Base-by-base conservation (phyloP, 1,140 invertebrate genomes). In the Drosophila bocqueti region DNA sequence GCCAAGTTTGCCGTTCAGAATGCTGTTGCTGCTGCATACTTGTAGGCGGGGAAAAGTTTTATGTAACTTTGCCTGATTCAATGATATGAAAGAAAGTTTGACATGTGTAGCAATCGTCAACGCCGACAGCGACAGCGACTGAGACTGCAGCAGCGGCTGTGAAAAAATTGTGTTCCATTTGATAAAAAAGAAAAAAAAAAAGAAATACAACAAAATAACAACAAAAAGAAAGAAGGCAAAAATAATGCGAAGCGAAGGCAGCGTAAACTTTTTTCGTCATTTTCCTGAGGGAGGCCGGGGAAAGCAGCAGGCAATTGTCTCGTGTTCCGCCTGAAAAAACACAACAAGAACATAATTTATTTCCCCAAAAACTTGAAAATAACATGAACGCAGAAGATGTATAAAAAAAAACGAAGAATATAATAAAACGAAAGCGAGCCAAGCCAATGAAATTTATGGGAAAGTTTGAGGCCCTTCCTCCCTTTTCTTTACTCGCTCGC, bases 301-400 rank as follows among this genome's bases (percentile, higher is more conserved):
- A 38, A 62, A 76, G 72, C 63, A 76, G 75, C 76, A 79, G 76
- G 76, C 76, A 79, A 79, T 79, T 79, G 76, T 79, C 76, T 79
- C 75, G 76, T 79, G 76, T 79, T 79, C 76, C 76, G 76, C 76
- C 76, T 79, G 76, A 79, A 79, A 79, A 79, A 79, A 79, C 76
- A 79, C 76, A 79, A 79, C 76, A 79, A 78, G 74, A 78, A 78
- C 75, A 78, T 79, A 79, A 79, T 79, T 79, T 79, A 79, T 79
- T 79, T 79, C 46, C 75, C 54, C 59, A 40, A 79, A 74, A 79
- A 72, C 76, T 78, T 79, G 75, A 78, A 79, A 79, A 79, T 72
- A 69, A 71, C 59, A 63, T 64, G 66, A 69, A 59, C 69, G 67
- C 46, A 57, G 11, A 63, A 63, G 73, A 75, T 63, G 57, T 69